A percentile compares a stretch with the other conserved stretches of the same genome.
phyloP scores from a whole-genome alignment of 2,113 vertebrate species.

The mouse (Mus musculus) region DNA sequence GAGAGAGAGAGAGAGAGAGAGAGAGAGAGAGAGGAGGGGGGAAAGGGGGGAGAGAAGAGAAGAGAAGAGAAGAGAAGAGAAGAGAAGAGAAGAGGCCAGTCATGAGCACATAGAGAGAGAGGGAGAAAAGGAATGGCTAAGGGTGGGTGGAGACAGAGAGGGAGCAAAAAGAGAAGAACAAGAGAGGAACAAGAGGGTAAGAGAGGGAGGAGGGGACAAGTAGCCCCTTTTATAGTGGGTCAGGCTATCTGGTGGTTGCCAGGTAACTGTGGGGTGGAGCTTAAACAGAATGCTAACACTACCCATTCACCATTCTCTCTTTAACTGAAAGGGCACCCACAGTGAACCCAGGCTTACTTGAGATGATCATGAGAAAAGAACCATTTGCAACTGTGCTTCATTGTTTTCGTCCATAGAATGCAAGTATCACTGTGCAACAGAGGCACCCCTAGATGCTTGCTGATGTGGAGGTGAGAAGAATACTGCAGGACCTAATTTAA shows the following conservation, averaged over 20 bases:
- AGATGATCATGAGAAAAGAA: background rate
- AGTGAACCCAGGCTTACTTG: background rate
- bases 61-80: no score
- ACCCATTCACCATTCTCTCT: background rate
- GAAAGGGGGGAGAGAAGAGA: no score
- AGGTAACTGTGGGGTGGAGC: no score
- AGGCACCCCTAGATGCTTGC: background rate
- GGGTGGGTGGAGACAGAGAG: no score
- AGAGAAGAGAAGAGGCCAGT: background rate
- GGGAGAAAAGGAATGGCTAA: no score
- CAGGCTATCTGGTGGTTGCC: no score
- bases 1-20: background rate
- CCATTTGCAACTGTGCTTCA: background rate
- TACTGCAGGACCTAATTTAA: background rate
- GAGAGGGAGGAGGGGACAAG: no score
- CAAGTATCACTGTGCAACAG: background rate
- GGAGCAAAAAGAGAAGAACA: no score
- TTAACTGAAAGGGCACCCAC: background rate
- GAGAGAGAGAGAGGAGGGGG: no score
- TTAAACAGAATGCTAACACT: no score
- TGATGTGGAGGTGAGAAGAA: background rate
- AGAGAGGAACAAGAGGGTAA: no score
- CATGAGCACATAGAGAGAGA: background rate
- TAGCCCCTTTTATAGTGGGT: no score
- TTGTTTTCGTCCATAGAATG: background rate